phyloP scores from a whole-genome alignment of 2,888 invertebrate genomes.

The Drosophila seclusa region DNA sequence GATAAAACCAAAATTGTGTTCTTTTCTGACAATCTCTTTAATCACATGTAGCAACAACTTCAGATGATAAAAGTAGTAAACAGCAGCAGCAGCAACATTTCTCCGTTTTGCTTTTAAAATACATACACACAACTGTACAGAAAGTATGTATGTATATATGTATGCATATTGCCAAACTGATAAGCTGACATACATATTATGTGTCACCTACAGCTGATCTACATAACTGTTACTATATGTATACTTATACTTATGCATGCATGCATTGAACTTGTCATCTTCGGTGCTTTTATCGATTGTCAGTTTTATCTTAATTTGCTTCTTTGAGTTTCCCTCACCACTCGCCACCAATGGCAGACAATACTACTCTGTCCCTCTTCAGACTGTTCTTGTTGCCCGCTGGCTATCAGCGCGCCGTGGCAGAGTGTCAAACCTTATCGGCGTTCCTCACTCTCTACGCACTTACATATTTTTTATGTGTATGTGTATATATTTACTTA shows the following conservation, averaged over 20 bases:
- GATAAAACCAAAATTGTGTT: conserved; percentile 8
- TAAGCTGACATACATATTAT: conserved; percentile 11
- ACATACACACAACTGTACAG: neutral
- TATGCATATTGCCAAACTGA: conserved; percentile 20
- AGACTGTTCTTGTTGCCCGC: conserved; percentile 3
- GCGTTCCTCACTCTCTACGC: conserved; percentile 9
- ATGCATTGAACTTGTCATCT: neutral
- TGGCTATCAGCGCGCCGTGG: conserved; percentile 34
- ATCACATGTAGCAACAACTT: conserved; percentile 22
- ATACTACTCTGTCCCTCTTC: neutral
- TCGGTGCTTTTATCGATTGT: neutral
- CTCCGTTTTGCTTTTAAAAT: neutral
- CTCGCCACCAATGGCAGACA: neutral
- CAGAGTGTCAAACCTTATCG: conserved; percentile 51
- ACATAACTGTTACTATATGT: neutral
- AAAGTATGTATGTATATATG: neutral
- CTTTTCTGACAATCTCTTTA: conserved; percentile 17
- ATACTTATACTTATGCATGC: neutral
- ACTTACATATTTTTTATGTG: conserved; percentile 28
- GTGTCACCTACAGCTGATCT: conserved; percentile 1
- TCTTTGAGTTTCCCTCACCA: neutral
- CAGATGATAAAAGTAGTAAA: conserved; percentile 22
- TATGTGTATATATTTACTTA: neutral
- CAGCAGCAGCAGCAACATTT: conserved; percentile 7
- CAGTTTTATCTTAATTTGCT: neutral